Base-by-base conservation (phyloP, 2,113 vertebrate species). In the Dipodomys spectabilis region DNA sequence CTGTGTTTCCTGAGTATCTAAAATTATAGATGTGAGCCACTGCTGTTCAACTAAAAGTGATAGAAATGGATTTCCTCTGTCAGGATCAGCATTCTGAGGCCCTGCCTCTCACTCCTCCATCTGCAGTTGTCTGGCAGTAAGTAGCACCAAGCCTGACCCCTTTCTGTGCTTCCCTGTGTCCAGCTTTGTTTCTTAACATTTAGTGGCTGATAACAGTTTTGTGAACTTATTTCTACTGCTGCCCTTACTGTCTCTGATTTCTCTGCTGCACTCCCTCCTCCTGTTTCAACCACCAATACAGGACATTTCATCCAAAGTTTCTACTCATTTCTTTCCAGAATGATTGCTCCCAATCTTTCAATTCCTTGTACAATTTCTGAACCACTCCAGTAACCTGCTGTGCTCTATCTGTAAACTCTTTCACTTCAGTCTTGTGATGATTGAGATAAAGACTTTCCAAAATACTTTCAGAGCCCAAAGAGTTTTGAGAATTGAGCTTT, bases 371-470 rank as follows among this genome's bases (percentile, higher is more conserved):
- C 69, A 65, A 89, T 84, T 80, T 93, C 68, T 57, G 62, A 83
- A 68, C 67, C 81, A 82, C 67, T 88, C 81, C 83, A 60, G 22
- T 60, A 91, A 74, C 83, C 67, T 68, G 53, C 67, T 83, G 73
- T 82, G 77, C 80, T 57, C 53, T 94, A 67, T 78, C 49, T 86
- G 25, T 80, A 74, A 82, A 57, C 74, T 91, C 79, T 94, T 86
- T 92, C 68, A 67, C 80, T 83, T 92, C 35, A 85, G 20, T 95
- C 77, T 86, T 68, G 30, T 23, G 62, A 28, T 2, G 15, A 72
- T 27, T 80, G 87, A 95, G 72, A 89, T 86, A 88, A 82, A 93
- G 89, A 86, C 71, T 80, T 91, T 91, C 89, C 60, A 65, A 86
- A 94, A 88, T 60, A 91, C 49, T 81, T 44, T 67, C 78, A 60